phyloP scores from a whole-genome alignment of 2,888 invertebrate species.

The Catocala nupta region DNA sequence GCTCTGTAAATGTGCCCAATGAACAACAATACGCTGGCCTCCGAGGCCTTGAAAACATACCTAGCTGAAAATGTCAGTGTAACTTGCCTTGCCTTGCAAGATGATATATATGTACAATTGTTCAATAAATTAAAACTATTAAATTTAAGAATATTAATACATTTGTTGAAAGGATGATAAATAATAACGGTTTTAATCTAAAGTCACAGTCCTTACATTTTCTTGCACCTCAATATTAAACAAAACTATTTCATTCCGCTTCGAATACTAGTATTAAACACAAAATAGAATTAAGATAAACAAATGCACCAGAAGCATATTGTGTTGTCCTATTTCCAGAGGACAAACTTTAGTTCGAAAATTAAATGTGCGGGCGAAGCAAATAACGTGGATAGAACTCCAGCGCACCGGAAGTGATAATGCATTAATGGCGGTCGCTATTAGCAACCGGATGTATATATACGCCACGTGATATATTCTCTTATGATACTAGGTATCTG shows the following conservation, averaged over 20 bases:
- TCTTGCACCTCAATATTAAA: too few relatives aligned
- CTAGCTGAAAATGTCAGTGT: too few relatives aligned
- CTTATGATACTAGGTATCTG: slow-evolving; percentile 12
- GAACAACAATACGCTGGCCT: too few relatives aligned
- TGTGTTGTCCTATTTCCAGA: slow-evolving; percentile 37
- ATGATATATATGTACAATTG: too few relatives aligned
- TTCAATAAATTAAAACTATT: too few relatives aligned
- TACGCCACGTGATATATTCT: slow-evolving; percentile 50
- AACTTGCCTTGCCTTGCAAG: too few relatives aligned
- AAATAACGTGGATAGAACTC: slow-evolving; percentile 54
- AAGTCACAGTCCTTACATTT: too few relatives aligned
- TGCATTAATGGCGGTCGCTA: slow-evolving; percentile 72
- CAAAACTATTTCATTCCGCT: neutral
- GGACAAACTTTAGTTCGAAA: slow-evolving; percentile 48
- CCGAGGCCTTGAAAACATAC: too few relatives aligned
- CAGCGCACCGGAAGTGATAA: slow-evolving; percentile 75
- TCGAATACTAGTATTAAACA: neutral
- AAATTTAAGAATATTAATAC: too few relatives aligned
- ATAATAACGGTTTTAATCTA: too few relatives aligned
- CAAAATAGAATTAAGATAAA: slow-evolving; percentile 13
- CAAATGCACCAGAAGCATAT: slow-evolving; percentile 15
- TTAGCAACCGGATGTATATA: slow-evolving; percentile 60
- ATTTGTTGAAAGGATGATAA: too few relatives aligned
- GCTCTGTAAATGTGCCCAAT: too few relatives aligned
- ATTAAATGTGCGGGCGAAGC: slow-evolving; percentile 53